Conservation (phyloP, 2,113 vertebrate genomes). For the Neogobius melanostomus region DNA sequence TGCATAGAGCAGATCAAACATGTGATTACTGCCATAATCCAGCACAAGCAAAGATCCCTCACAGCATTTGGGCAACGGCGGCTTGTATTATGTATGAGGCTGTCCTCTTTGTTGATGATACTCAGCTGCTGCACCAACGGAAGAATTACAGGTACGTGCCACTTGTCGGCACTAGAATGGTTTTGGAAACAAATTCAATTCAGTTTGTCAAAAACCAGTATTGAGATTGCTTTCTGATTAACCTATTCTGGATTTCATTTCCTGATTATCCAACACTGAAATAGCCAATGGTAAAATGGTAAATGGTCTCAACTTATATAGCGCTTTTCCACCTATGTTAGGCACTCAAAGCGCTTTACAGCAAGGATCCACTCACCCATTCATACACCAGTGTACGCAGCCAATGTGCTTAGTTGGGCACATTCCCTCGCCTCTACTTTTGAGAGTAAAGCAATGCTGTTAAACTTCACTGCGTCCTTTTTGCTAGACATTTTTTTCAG, state of each 20-base stretch:
- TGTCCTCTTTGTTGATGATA: conserved; percentile 25
- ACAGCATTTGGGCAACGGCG: conserved; percentile 10
- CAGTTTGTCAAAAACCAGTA: not conserved
- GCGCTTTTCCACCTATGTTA: too few relatives aligned
- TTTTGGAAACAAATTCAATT: conserved; percentile 1
- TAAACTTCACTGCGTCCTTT: too few relatives aligned
- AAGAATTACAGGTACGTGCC: conserved; percentile 4
- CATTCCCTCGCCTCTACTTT: too few relatives aligned
- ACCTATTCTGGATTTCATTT: not conserved
- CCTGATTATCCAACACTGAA: not conserved
- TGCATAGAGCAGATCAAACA: conserved; percentile 11
- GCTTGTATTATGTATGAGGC: conserved; percentile 35
- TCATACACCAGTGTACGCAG: too few relatives aligned
- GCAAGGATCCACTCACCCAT: too few relatives aligned
- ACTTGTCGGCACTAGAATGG: not conserved
- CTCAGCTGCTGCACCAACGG: conserved; percentile 15
- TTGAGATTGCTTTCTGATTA: not conserved
- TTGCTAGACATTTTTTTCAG: too few relatives aligned
- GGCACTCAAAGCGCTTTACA: too few relatives aligned
- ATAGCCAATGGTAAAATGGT: too few relatives aligned
- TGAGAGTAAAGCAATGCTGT: too few relatives aligned
- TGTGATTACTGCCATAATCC: conserved; percentile 18
- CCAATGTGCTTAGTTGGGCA: too few relatives aligned
- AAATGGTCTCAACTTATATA: too few relatives aligned
- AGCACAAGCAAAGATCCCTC: conserved; percentile 15